phyloP scores from a whole-genome alignment of 2,888 invertebrate species.

The Oscheius sp. region DNA sequence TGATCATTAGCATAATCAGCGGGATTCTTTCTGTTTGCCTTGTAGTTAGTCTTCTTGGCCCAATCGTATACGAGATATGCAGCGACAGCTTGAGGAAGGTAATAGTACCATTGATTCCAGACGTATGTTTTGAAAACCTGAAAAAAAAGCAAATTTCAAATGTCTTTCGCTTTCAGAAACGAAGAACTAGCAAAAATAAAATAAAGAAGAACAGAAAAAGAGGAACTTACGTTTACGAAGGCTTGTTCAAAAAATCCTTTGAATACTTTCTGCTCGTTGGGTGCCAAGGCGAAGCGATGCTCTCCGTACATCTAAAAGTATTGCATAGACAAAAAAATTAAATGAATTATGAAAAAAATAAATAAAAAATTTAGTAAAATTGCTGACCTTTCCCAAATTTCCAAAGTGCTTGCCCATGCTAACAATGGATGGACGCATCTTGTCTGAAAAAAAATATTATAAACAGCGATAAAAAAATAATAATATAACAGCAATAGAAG shows the following conservation, averaged over 20 bases:
- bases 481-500: no score
- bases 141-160: no score
- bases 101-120: constrained; percentile 66
- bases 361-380: no score
- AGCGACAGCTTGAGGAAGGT: constrained; percentile 62
- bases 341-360: no score
- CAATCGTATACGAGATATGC: constrained; percentile 68
- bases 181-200: no score
- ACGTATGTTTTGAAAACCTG: constrained; percentile 67
- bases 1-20: constrained; percentile 69
- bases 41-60: constrained; percentile 67
- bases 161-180: no score
- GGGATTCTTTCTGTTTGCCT: constrained; percentile 65
- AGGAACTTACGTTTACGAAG: constrained; percentile 48
- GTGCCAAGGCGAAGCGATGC: constrained; percentile 67
- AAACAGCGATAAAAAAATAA: no score
- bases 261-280: constrained; percentile 68
- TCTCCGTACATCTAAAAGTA: constrained; percentile 67
- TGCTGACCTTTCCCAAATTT: constrained; percentile 65
- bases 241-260: constrained; percentile 68
- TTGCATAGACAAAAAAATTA: no score
- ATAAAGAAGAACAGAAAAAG: no score
- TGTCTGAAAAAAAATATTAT: constrained; percentile 5
- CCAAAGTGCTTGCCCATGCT: constrained; percentile 66
- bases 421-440: constrained; percentile 55